Evolutionary conservation across 2,113 vertebrate species (phyloP).

Genomic region (Sorex araneus): DNA sequence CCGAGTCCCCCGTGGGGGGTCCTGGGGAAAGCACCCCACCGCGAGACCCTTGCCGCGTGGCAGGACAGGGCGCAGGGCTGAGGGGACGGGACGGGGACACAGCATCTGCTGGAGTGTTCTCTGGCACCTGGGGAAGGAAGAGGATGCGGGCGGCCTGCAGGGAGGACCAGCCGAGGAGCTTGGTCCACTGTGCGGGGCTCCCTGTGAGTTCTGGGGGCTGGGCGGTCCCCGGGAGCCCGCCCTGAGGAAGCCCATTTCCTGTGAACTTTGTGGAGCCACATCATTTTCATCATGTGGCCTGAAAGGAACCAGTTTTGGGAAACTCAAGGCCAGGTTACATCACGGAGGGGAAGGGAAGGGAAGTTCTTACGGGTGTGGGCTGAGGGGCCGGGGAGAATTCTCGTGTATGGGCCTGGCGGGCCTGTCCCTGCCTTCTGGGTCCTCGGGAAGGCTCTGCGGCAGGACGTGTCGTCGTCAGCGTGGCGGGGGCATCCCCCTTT

Average conservation of each 20-base stretch:
- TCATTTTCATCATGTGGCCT: neutral
- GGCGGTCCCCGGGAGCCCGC: rapidly evolving
- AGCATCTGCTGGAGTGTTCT: no score
- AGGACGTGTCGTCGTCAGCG: neutral
- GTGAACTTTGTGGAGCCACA: no score
- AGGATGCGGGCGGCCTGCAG: no score
- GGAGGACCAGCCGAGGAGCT: no score
- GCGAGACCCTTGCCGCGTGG: no score
- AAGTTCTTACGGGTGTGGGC: neutral
- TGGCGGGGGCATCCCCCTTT: neutral
- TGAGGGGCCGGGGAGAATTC: neutral
- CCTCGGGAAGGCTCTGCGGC: neutral
- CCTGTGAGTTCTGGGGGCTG: neutral
- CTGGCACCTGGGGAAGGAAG: no score
- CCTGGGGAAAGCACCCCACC: rapidly evolving
- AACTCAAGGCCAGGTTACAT: neutral
- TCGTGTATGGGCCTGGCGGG: rapidly evolving
- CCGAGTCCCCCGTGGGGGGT: rapidly evolving
- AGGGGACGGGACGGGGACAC: no score
- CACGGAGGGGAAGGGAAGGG: neutral
- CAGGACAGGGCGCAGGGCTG: rapidly evolving
- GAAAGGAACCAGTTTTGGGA: neutral
- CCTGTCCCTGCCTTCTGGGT: neutral
- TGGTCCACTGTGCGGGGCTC: neutral
- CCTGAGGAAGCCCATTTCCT: neutral